Evolutionary conservation across 2,888 invertebrate species (phyloP).

Genomic region (Cordilura impudica): DNA sequence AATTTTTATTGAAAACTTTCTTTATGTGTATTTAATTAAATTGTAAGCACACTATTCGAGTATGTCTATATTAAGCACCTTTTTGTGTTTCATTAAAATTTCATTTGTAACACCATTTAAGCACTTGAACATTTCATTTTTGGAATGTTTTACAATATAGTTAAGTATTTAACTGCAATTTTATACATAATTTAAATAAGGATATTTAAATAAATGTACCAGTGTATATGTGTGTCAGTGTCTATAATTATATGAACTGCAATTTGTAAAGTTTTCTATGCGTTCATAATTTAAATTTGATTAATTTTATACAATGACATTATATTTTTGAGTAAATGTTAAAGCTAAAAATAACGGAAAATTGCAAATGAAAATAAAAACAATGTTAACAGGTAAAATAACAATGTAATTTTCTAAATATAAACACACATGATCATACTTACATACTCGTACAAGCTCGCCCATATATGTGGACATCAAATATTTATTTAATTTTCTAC

Average conservation of each 20-base stretch:
- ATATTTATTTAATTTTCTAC: not conserved
- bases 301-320: not conserved
- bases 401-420: slow-evolving; percentile 15
- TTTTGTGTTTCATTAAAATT: slow-evolving; percentile 58
- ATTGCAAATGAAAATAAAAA: not conserved
- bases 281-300: slow-evolving; percentile 12
- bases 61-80: slow-evolving; percentile 34
- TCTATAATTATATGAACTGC: not conserved
- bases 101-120: slow-evolving; percentile 57
- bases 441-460: not conserved
- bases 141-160: slow-evolving; percentile 23
- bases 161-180: slow-evolving; percentile 35
- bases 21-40: not conserved
- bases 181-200: slow-evolving; percentile 43
- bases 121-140: slow-evolving; percentile 18
- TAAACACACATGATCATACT: too few relatives aligned
- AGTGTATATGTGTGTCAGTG: not conserved
- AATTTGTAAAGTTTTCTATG: not conserved
- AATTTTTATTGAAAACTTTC: too few relatives aligned
- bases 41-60: not conserved
- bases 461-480: not conserved
- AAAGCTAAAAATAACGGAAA: too few relatives aligned
- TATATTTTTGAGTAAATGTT: not conserved
- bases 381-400: slow-evolving; percentile 8
- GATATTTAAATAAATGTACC: slow-evolving; percentile 20